Conservation (phyloP, 2,797 vertebrate species). For the Borostomias antarcticus region DNA sequence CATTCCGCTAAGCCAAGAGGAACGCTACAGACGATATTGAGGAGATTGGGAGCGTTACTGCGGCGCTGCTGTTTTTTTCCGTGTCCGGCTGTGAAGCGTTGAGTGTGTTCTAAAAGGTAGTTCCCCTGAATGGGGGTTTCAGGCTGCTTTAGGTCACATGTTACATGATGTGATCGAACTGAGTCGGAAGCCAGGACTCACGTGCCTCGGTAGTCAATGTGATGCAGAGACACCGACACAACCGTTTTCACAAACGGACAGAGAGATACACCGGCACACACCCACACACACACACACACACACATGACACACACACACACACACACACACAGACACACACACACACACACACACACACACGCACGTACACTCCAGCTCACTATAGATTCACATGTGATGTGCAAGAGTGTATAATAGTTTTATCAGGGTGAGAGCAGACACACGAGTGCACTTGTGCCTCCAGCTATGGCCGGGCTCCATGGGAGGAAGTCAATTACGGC, state of each 20-base stretch:
- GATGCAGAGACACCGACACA: background rate
- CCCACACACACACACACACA: background rate
- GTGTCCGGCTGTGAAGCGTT: no score
- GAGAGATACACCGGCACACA: background rate
- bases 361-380: background rate
- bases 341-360: conserved; percentile 13
- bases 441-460: conserved; percentile 77
- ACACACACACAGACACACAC: background rate
- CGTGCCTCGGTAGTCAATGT: no score
- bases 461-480: conserved; percentile 81
- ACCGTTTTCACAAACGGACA: background rate
- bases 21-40: background rate
- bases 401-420: conserved; percentile 72
- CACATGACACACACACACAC: background rate
- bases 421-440: conserved; percentile 74
- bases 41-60: background rate
- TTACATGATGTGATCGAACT: background rate
- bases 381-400: conserved; percentile 4
- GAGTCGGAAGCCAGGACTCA: background rate
- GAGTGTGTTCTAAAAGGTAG: no score
- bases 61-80: background rate
- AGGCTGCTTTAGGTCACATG: background rate
- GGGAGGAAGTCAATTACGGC: conserved; percentile 88
- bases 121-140: background rate
- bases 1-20: conserved; percentile 10